Evolutionary conservation across 2,888 invertebrate genomes (phyloP), one percentile per base, ranked within the genome.

Genomic region (Melieria omissa): DNA sequence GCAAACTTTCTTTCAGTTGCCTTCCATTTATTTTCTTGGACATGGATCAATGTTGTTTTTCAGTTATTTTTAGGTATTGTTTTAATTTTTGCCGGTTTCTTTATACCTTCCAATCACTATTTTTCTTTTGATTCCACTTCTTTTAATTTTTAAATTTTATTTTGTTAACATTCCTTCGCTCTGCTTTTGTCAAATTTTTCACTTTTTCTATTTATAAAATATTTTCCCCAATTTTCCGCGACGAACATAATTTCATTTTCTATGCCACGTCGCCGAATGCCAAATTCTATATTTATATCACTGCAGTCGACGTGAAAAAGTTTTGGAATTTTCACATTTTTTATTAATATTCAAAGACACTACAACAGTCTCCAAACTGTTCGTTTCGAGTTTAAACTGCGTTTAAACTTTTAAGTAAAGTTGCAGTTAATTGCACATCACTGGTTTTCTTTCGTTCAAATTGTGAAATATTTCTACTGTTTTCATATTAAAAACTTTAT

Each of bases 261-360:
- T 52, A 54, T 61, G 54, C 1, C 55, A 67, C 14, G 45, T 52
- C 46, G 9, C 41, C 63, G 54, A 63, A 46, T 69, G 69, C 69
- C 47, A 69, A 63, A 69, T 69, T 69, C 69, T 69, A 69, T 62
- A 69, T 63, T 69, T 69, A 69, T 62, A 69, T 54, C 63, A 14
- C 54, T 60, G 55, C 55, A 16, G 14, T 57, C 63, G 62, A 55
- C 68, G 62, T 46, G 46, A 16, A 69, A 69, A 63, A 9, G 29
- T 63, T 69, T 69, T 63, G 55, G 62, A 68, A 58, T 54, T 16
- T 54, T 58, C 46, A 49, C 12, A 64, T 12, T 41, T n/a, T 57
- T n/a, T n/a, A 57, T 14, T 8, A n/a, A 29, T 29, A 29, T 2
- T 29, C 29, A 29, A 29, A 29, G 0, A 29, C 29, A 29, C 3